These are phyloP conservation scores for Gymnoscelis rufifasciata DNA, from an alignment of 2,888 invertebrate species.

Conservation along the genomic window DNA sequence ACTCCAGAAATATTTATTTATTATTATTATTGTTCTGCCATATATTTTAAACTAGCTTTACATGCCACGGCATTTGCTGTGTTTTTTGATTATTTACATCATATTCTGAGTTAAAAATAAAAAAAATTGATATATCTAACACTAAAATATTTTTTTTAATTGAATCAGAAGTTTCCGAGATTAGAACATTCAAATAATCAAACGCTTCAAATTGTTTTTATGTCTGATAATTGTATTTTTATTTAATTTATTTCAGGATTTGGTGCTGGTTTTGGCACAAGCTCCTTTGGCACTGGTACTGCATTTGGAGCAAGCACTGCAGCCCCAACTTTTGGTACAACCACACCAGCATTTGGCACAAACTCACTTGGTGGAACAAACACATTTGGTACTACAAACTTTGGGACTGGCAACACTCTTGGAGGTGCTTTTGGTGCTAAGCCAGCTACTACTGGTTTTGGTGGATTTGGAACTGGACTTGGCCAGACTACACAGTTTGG, in stretches of 20 bases:
- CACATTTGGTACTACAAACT: conserved; percentile 50
- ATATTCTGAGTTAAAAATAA: too few species aligned
- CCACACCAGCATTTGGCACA: conserved; percentile 43
- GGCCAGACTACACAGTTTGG: conserved; percentile 67
- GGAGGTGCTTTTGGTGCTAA: conserved; percentile 70
- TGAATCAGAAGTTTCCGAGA: too few species aligned
- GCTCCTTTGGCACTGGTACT: conserved; percentile 25
- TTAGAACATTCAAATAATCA: too few species aligned
- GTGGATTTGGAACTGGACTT: conserved; percentile 65
- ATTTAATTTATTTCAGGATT: conserved; percentile 48
- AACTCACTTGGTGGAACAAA: conserved; percentile 49
- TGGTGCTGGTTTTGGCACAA: conserved; percentile 38
- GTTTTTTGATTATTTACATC: too few species aligned
- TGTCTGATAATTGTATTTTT: too few species aligned
- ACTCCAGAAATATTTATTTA: too few species aligned
- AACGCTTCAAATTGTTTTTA: too few species aligned
- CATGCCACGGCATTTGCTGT: too few species aligned
- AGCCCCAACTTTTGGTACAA: conserved; percentile 39
- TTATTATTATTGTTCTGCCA: too few species aligned
- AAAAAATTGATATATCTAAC: too few species aligned
- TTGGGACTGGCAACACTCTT: conserved; percentile 59
- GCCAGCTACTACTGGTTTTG: conserved; percentile 64
- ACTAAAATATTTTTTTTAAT: too few species aligned
- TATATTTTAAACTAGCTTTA: too few species aligned
- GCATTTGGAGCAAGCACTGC: conserved; percentile 38